Base-by-base conservation (phyloP, 2,888 invertebrate species). In the Orthosia incerta region DNA sequence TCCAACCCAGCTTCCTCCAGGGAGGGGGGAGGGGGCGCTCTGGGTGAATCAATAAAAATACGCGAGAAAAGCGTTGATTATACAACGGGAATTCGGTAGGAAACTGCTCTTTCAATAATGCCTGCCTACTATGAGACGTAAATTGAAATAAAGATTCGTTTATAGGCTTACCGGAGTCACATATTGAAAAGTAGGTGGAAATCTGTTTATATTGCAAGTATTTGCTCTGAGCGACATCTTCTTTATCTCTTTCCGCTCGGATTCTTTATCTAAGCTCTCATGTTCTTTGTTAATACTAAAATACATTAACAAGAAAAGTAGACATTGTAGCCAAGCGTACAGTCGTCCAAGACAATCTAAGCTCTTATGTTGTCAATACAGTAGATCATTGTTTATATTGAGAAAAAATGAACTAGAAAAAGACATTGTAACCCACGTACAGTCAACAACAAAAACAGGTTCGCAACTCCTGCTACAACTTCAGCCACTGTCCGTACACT, bases 11-110 rank as follows among this genome's bases (percentile, higher is more conserved):
- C 94, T 95, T 94, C 93, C 93, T 93, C 88, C 78, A 75, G 86
- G 92, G 90, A 80, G 86, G 89, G 89, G 92, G 91, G 93, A 90
- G 90, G 92, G 70, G 45, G 80, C 51, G 84, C 85, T 89, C 87
- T 84, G 92, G 91, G 92, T 90, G 95, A 95, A 96, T 96, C 96
- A 96, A 96, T 96, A 96, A 96, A 95, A 96, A 95, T 95, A 95
- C 95, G 95, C 95, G 94, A 95, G 95, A 94, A 95, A 95, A 95
- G 94, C 95, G 95, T 95, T 96, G 95, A 95, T 96, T 95, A 95
- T 95, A 95, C 95, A 94, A 94, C 94, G 92, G 91, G 94, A 94
- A 92, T 94, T 94, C 91, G 89, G 91, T 91, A 92, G 92, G 91
- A 94, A 94, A 93, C 92, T 90, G 91, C 90, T 92, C 90, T 94